Evolutionary conservation across 2,888 invertebrate genomes (phyloP), one percentile per base, ranked within the genome.

Genomic region (Pyrocoelia pectoralis): DNA sequence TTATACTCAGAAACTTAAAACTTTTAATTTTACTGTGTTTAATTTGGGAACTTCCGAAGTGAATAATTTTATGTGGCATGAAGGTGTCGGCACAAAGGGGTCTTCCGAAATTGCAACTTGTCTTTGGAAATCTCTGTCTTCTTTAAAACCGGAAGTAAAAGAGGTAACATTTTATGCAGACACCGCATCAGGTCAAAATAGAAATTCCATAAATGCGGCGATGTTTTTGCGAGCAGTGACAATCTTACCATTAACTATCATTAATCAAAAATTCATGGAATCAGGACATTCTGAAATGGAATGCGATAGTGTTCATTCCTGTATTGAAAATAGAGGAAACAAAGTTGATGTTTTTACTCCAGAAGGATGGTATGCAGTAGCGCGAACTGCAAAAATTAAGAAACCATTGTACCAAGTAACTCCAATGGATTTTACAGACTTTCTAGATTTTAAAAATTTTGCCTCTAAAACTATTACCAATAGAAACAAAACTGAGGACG

Each of bases 281-380:
- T 46, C 17, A 2, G 46, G n/a, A 8, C 46, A 17, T 18, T 46
- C 46, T 46, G 46, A 46, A 17, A 67, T 65, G 65, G 67, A 67
- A 50, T 69, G 62, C 33, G 59, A 69, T 43, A 66, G 64, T 41
- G 68, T 69, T 12, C 62, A 66, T 51, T 13, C n/a, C n/a, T n/a
- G n/a, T n/a, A n/a, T n/a, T n/a, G n/a, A n/a, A n/a, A n/a, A n/a
- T n/a, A 46, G 61, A 41, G 67, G 64, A 0, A 60, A 43, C 17
- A 60, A 66, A 65, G 43, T 68, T 28, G 66, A 69, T 49, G 56
- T 65, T 55, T 66, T 57, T 51, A 65, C 61, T 1, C 67, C 68
- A 19, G 67, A 68, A 2, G 43, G 56, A 24, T 69, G 70, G 69
- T 70, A 62, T 53, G 60, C 65, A 40, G 56, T 59, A 9, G 66